Evolutionary conservation across 2,797 vertebrate genomes (phyloP), one percentile per base, ranked within the genome.

Genomic region (Chiroxiphia lanceolata): DNA sequence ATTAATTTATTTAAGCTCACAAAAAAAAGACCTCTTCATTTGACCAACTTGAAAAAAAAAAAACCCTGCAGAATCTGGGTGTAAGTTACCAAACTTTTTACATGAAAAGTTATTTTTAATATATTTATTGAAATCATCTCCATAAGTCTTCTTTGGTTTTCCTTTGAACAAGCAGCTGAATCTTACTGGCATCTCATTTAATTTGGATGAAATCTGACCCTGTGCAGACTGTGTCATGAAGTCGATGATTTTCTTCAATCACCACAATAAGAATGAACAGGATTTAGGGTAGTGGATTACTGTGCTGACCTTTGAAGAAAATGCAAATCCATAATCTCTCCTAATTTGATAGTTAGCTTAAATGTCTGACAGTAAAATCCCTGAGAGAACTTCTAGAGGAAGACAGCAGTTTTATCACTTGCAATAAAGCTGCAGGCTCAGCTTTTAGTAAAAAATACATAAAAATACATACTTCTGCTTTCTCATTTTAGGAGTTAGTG

Each of bases 251-350:
- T 93, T 83, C 29, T 88, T 84, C 42, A 65, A 8, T 70, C 83
- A 60, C 23, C 36, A 27, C 27, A 67, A 19, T 45, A 69, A 81
- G n/a, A 82, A 72, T 0, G 0, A 77, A 36, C 23, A 79, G 54
- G 54, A 53, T 0, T 90, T 82, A 84, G 34, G 22, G 48, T 60
- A 56, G 67, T 45, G 70, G n/a, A 74, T 95, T 92, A 79, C 23
- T 79, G 56, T 63, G 36, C 54, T 75, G 65, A 63, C 34, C 72
- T 90, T 93, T 91, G 83, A 95, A 94, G 69, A 82, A 84, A 87
- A 94, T 88, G 59, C 63, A 95, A 94, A 94, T 88, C 33, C 42
- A 57, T 80, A 89, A 91, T 87, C 36, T 81, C 33, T 83, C 71
- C 40, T 83, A 83, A 92, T 79, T 90, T 80, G 56, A 47, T 56